These are phyloP conservation scores for Phymorhynchus buccinoides DNA, from an alignment of 1,140 invertebrate species.

Conservation along the genomic window DNA sequence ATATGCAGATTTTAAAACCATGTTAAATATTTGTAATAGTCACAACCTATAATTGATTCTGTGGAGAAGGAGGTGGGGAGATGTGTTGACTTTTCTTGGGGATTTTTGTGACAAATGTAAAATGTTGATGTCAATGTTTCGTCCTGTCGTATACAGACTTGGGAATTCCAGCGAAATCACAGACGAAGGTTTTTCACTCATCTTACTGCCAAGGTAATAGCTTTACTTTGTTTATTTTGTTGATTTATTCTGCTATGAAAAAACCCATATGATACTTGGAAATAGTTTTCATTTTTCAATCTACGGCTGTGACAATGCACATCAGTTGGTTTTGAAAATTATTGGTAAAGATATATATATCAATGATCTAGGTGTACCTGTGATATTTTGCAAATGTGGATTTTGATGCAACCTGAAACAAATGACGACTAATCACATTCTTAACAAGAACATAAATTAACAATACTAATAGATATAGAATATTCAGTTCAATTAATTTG, in stretches of 20 bases:
- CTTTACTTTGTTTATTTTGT: background rate
- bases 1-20: too few species aligned
- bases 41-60: too few species aligned
- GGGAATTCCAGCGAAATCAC: conserved; percentile 62
- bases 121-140: background rate
- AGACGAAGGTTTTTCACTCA: conserved; percentile 53
- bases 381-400: too few species aligned
- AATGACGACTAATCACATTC: too few species aligned
- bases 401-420: background rate
- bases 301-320: background rate
- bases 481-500: background rate
- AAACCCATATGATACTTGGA: background rate
- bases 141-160: conserved; percentile 41
- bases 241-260: too few species aligned
- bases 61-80: too few species aligned
- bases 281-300: background rate
- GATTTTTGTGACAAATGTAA: background rate
- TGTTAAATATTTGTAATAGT: too few species aligned
- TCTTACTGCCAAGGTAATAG: conserved; percentile 43
- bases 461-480: background rate
- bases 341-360: background rate
- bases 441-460: background rate
- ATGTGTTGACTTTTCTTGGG: too few species aligned
- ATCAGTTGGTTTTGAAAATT: background rate
- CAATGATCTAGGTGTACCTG: too few species aligned